phyloP scores from a whole-genome alignment of 2,113 vertebrate species.

The Edolisoma coerulescens region DNA sequence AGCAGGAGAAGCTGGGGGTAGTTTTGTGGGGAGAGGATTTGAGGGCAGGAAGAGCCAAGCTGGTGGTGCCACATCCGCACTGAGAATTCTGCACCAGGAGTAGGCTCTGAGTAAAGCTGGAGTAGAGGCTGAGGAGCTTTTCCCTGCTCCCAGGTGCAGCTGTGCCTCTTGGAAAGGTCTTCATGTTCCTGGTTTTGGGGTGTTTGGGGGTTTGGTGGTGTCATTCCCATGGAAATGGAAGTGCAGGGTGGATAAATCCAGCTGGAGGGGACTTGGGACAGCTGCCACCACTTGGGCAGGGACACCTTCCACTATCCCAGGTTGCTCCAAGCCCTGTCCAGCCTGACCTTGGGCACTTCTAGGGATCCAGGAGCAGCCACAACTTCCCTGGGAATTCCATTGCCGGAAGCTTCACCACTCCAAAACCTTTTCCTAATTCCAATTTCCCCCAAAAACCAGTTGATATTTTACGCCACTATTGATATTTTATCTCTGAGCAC shows the following conservation, averaged over 20 bases:
- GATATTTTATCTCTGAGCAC: background rate
- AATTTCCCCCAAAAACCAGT: background rate
- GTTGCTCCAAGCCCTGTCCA: too few species aligned
- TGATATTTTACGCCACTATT: rapidly evolving
- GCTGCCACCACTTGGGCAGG: background rate
- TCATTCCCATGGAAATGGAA: rapidly evolving
- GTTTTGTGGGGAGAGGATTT: background rate
- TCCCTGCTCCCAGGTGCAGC: background rate
- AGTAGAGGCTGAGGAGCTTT: background rate
- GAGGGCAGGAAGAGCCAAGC: background rate
- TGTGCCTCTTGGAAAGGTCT: background rate
- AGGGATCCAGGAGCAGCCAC: background rate
- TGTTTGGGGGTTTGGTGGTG: background rate
- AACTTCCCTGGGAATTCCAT: background rate
- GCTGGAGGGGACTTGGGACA: background rate
- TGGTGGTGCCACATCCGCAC: background rate
- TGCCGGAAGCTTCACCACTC: background rate
- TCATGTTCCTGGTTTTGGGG: background rate
- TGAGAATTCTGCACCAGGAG: background rate
- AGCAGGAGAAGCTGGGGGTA: background rate
- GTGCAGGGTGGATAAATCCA: background rate
- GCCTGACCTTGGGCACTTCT: background rate
- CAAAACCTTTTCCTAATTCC: background rate
- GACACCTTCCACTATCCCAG: background rate
- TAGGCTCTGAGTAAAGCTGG: background rate